Base-by-base conservation (phyloP, 2,888 invertebrate genomes). In the Pyrgus malvae region DNA sequence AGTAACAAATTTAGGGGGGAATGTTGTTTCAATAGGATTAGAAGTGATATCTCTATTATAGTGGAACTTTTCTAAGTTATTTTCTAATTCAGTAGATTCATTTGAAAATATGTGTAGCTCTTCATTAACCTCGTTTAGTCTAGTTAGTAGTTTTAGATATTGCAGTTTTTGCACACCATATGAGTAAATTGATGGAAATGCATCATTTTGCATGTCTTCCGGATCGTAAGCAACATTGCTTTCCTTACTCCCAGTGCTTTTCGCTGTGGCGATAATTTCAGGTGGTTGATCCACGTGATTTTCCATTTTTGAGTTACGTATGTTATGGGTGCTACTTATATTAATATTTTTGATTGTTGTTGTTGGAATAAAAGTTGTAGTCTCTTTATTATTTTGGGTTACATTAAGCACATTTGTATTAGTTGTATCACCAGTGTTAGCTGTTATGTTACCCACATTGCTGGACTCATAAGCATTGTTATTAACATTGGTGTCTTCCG, bases 161-260 rank as follows among this genome's bases (percentile, higher is more conserved):
- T 81, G 80, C 57, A 85, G 79, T 62, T 83, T 87, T 79, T 87
- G 84, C 44, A 85, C 69, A 51, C 87, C 89, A 50, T 87, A 88
- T 12, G 85, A 76, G 62, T 79, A 80, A 53, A 86, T 76, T 3
- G 84, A 86, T 55, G 87, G 80, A 60, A 79, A 80, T 11, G 83
- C 71, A 72, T 90, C 89, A 50, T 74, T 69, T 74, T 89, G 90
- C 90, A 89, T 89, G 40, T 79, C 68, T 56, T 80, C 73, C 17
- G 89, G 89, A 16, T 83, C 80, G 58, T 89, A 89, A 46, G 83
- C 89, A 53, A 89, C 75, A 1, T 67, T 57, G 27, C 73, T 57
- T 46, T 59, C 62, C 2, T 54, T 31, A 3, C 25, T 55, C 3
- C 59, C 51, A 21, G 23, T 56, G 55, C 57, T 51, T 63, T 68